Evolutionary conservation across 2,888 invertebrate species (phyloP), one percentile per base, ranked within the genome.

Genomic region (Cryptus viduatorius): DNA sequence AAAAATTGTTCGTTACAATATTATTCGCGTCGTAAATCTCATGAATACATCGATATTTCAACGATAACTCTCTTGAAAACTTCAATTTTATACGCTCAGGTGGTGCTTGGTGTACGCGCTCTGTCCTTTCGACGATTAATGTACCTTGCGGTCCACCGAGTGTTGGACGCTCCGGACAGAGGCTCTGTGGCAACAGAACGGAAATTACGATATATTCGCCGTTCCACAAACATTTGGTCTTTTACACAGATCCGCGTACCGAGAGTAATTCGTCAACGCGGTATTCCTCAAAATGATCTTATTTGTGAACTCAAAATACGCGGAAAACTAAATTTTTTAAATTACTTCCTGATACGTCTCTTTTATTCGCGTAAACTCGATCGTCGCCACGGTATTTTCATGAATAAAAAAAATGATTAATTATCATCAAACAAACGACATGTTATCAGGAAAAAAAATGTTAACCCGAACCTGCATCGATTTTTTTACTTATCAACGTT

Each of bases 191-290:
- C 69, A 31, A 16, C 65, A 19, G 75, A 86, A 81, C 83, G 84
- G 82, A 87, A 84, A 75, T 84, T 46, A 81, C 79, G 69, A 82
- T 80, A 59, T 85, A 80, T 85, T 85, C 73, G 69, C 78, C 85
- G 83, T 83, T 77, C 78, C 69, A 75, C 72, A 78, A 85, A 83
- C 83, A 83, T 83, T 24, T 61, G 53, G 44, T 16, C 69, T 65
- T 72, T 31, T 4, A 24, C 64, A 31, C 31, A 14, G 59, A 44
- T 67, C 19, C 67, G 14, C 67, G 8, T 12, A 56, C 24, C 44
- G 19, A 19, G 44, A 19, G 44, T 44, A 44, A 19, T 19, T 44
- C 5, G 24, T 3, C 53, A 19, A 8, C 53, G 56, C 3, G 10
- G 19, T 19, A 56, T 56, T 56, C 56, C 24, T 24, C 56, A 24